Conservation (phyloP, 2,797 vertebrate species). For the Brotula barbata region DNA sequence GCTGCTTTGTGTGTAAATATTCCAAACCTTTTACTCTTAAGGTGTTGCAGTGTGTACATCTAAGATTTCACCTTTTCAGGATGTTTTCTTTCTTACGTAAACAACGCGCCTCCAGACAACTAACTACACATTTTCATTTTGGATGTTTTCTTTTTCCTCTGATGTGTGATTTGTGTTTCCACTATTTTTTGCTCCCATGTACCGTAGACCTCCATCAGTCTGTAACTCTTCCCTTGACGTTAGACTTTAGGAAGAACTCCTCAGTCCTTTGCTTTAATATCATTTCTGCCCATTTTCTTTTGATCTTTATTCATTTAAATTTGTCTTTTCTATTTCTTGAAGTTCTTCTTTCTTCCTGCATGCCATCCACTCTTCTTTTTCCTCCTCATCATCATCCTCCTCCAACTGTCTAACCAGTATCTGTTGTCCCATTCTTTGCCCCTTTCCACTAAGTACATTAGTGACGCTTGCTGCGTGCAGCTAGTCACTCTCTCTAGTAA, state of each 20-base stretch:
- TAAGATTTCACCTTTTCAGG: constrained; percentile 47
- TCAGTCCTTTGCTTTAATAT: constrained; percentile 31
- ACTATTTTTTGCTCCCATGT: constrained; percentile 64
- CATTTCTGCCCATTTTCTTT: constrained; percentile 41
- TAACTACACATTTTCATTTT: constrained; percentile 60
- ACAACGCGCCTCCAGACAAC: constrained; percentile 41
- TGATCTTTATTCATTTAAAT: constrained; percentile 34
- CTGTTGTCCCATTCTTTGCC: constrained; percentile 49
- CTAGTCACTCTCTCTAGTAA: constrained; percentile 71
- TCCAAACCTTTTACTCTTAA: constrained; percentile 9
- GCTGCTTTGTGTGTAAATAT: constrained; percentile 28
- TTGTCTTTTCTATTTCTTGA: constrained; percentile 32
- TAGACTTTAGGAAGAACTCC: constrained; percentile 37
- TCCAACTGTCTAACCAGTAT: constrained; percentile 41
- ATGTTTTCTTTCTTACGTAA: constrained; percentile 23
- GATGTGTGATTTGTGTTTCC: constrained; percentile 52
- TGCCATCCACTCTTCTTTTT: constrained; percentile 23
- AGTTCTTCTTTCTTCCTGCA: constrained; percentile 39
- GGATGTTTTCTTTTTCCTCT: constrained; percentile 13
- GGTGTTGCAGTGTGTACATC: constrained; percentile 20
- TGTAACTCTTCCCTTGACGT: constrained; percentile 48
- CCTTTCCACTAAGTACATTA: constrained; percentile 57
- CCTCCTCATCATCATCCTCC: constrained; percentile 17
- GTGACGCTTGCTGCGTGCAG: constrained; percentile 64
- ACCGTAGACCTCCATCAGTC: constrained; percentile 55